Evolutionary conservation across 2,113 vertebrate genomes (phyloP).

Genomic region (Alethe castanea): DNA sequence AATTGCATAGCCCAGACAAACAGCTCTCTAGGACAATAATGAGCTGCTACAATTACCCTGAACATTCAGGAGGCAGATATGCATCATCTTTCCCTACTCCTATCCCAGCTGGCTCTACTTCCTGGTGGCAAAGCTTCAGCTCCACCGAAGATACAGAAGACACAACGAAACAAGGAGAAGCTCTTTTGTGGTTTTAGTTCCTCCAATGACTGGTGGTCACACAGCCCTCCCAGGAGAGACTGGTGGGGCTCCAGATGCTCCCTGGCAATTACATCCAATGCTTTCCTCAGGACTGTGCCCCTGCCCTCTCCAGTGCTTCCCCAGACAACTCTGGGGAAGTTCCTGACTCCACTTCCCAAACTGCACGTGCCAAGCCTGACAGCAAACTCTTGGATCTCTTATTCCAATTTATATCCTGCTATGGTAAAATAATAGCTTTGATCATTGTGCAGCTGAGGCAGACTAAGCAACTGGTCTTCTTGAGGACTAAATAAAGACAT

Average conservation of each 20-base stretch:
- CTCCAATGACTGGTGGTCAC: not conserved
- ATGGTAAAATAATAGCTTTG: not conserved
- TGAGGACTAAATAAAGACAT: not conserved
- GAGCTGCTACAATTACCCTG: not conserved
- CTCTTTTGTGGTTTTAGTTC: not conserved
- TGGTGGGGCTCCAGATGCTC: not conserved
- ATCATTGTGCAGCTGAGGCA: not conserved
- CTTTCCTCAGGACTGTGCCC: accelerated
- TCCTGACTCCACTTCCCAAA: not conserved
- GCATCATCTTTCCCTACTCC: not conserved
- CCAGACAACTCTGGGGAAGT: accelerated
- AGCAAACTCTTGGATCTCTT: not conserved
- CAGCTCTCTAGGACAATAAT: not conserved
- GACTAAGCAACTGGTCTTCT: not conserved
- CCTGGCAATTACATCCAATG: not conserved
- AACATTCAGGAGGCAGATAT: not conserved
- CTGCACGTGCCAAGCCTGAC: accelerated
- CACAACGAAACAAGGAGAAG: not conserved
- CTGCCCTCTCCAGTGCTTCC: not conserved
- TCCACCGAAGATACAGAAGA: not conserved
- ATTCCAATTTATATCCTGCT: not conserved
- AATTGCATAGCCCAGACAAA: not conserved
- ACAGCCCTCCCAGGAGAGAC: not conserved
- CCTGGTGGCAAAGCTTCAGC: not conserved
- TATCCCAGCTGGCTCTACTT: not conserved